Conservation (phyloP, 2,797 vertebrate genomes). For the Gallinago nigripennis region DNA sequence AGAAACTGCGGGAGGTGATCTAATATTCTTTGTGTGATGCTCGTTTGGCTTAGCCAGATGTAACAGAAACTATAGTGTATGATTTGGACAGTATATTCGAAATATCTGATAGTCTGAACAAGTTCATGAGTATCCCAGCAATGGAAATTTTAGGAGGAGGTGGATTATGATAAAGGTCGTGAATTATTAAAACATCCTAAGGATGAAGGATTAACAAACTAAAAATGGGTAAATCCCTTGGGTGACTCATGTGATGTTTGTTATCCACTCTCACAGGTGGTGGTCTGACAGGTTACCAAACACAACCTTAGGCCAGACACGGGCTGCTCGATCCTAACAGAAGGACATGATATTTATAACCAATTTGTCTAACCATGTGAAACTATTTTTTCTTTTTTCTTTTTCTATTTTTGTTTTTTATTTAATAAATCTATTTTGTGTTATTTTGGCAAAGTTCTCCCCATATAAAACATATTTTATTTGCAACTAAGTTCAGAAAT, state of each 20-base stretch:
- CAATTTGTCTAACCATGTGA: background rate
- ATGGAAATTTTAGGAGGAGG: background rate
- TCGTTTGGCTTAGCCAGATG: background rate
- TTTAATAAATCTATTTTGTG: background rate
- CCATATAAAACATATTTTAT: conserved; percentile 32
- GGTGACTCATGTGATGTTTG: background rate
- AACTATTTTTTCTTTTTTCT: background rate
- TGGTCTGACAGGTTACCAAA: background rate
- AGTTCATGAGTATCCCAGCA: background rate
- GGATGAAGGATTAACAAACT: conserved; percentile 15
- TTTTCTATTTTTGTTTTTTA: background rate
- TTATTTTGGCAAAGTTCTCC: conserved; percentile 29
- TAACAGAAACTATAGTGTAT: background rate
- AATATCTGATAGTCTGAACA: background rate
- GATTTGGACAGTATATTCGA: background rate
- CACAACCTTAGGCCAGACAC: background rate
- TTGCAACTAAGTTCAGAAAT: conserved; percentile 31
- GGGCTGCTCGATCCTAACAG: background rate
- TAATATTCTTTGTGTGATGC: background rate
- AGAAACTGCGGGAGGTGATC: background rate
- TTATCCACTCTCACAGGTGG: background rate
- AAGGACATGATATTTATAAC: background rate
- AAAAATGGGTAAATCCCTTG: background rate
- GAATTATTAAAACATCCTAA: background rate
- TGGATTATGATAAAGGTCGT: background rate